Evolutionary conservation across 2,113 vertebrate genomes (phyloP).

Genomic region (Clarias macrocephalus): DNA sequence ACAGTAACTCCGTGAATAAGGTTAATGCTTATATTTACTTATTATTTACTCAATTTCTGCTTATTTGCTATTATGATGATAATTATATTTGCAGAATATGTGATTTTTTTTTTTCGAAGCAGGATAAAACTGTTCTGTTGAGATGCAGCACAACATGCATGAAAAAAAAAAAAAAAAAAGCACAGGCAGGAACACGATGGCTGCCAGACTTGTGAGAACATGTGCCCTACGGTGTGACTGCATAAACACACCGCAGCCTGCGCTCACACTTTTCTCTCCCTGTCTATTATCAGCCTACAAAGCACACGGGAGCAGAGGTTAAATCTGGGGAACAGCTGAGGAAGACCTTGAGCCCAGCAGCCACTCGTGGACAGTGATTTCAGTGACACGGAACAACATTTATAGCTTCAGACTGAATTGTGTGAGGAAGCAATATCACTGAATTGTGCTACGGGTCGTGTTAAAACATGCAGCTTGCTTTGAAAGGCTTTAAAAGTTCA

Average conservation of each 20-base stretch:
- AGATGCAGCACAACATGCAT: slow-evolving; percentile 7
- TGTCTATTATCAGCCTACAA: background rate
- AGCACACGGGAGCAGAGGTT: background rate
- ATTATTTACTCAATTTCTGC: background rate
- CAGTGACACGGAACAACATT: background rate
- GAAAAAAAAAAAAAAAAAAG: slow-evolving; percentile 25
- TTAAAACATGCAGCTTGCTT: background rate
- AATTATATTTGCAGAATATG: background rate
- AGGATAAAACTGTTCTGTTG: background rate
- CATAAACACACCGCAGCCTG: slow-evolving; percentile 41
- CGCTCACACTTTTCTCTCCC: slow-evolving; percentile 8
- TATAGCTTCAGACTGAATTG: background rate
- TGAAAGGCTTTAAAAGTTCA: background rate
- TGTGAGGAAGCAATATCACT: background rate
- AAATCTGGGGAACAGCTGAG: background rate
- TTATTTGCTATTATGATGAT: background rate
- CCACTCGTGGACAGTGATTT: background rate
- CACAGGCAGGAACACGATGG: slow-evolving; percentile 31
- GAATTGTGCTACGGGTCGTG: background rate
- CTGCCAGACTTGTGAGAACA: slow-evolving; percentile 51
- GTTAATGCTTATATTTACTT: background rate
- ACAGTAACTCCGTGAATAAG: too few relatives aligned
- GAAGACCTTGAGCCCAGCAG: background rate
- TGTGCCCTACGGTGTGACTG: slow-evolving; percentile 30
- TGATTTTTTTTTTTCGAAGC: background rate